phyloP scores from a whole-genome alignment of 2,888 invertebrate species.

The Chrysina gloriosa region DNA sequence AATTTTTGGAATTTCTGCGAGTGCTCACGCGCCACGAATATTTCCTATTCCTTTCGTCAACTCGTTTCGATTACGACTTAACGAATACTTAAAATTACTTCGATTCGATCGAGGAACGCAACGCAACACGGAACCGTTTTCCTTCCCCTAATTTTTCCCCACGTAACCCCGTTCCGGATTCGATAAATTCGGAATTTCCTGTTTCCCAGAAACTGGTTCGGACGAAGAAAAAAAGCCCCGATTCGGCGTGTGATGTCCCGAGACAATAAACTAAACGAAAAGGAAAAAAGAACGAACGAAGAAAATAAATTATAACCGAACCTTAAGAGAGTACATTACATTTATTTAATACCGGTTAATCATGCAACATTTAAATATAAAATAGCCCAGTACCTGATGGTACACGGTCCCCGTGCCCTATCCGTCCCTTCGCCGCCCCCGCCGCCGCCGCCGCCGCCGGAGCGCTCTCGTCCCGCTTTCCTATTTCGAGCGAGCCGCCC shows the following conservation, averaged over 20 bases:
- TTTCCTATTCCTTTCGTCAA: no score
- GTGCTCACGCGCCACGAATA: no score
- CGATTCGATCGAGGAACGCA: no score
- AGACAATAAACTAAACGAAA: slow-evolving; percentile 64
- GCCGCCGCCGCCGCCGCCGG: slow-evolving; percentile 42
- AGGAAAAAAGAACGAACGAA: no score
- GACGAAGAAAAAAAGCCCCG: slow-evolving; percentile 20
- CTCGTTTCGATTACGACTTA: no score
- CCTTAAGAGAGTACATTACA: slow-evolving; percentile 64
- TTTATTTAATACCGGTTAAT: slow-evolving; percentile 66
- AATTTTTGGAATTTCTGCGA: no score
- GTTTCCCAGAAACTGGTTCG: not conserved
- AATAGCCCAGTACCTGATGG: slow-evolving; percentile 65
- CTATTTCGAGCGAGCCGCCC: slow-evolving; percentile 22
- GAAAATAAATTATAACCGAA: slow-evolving; percentile 66
- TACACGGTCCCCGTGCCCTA: slow-evolving; percentile 52
- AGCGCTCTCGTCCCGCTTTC: slow-evolving; percentile 30
- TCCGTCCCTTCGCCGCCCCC: slow-evolving; percentile 12
- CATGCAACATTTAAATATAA: slow-evolving; percentile 67
- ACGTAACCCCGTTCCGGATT: slow-evolving; percentile 1
- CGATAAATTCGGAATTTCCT: slow-evolving; percentile 18
- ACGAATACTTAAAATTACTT: no score
- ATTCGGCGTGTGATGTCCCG: slow-evolving; percentile 54
- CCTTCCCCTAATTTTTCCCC: not conserved
- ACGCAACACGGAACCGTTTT: not conserved